phyloP scores from a whole-genome alignment of 2,113 vertebrate genomes.

The Empidonax alnorum region DNA sequence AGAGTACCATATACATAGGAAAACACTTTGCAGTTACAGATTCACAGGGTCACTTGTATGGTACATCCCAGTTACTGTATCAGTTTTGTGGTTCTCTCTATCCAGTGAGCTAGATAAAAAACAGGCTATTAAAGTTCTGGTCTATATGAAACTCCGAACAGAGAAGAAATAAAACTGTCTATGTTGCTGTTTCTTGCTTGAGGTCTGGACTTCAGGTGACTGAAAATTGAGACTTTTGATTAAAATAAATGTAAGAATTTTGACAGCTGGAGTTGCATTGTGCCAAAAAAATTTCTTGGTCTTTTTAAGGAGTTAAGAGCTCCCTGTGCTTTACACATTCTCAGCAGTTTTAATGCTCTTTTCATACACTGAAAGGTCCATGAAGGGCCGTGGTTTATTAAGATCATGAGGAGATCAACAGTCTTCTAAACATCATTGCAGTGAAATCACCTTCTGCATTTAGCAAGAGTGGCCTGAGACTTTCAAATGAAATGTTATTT shows the following conservation, averaged over 20 bases:
- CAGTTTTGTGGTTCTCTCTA: neutral
- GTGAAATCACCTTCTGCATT: neutral
- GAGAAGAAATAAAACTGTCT: neutral
- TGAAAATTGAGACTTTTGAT: neutral
- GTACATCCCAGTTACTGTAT: neutral
- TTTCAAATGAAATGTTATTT: neutral
- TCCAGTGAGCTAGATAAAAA: neutral
- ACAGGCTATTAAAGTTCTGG: neutral
- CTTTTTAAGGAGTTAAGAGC: neutral
- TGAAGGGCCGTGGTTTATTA: neutral
- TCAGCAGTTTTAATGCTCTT: neutral
- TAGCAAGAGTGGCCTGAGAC: neutral
- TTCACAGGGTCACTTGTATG: neutral
- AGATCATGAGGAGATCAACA: neutral
- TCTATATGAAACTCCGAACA: neutral
- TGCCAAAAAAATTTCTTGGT: neutral
- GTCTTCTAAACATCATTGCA: neutral
- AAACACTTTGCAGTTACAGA: neutral
- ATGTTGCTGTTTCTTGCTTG: neutral
- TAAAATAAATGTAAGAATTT: neutral
- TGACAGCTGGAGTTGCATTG: neutral
- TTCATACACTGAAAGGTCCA: neutral
- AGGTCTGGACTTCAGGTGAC: neutral
- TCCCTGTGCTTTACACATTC: fast-evolving
- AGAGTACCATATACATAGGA: fast-evolving